Conservation (phyloP, 2,888 invertebrate genomes). For the Heteromurus nitidus region DNA sequence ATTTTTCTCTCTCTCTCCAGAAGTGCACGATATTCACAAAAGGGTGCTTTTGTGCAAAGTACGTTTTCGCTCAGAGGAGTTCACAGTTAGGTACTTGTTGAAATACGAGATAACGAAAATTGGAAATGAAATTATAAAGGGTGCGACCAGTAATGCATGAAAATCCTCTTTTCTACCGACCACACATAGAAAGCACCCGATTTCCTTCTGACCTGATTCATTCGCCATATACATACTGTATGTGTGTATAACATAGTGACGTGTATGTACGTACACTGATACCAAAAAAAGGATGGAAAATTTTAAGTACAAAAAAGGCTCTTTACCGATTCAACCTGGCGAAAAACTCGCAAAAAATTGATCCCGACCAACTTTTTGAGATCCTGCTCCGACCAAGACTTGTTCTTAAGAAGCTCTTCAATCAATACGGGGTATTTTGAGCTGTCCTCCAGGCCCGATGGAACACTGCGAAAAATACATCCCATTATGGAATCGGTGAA, state of each 20-base stretch:
- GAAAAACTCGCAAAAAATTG: constrained; percentile 87
- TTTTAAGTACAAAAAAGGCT: neutral
- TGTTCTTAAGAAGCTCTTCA: constrained; percentile 86
- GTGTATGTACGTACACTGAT: too few species aligned
- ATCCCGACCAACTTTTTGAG: constrained; percentile 88
- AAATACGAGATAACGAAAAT: constrained; percentile 26
- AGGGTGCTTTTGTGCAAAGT: too few species aligned
- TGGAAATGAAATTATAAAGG: constrained; percentile 21
- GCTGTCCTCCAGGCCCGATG: constrained; percentile 88
- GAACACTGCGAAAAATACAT: constrained; percentile 79
- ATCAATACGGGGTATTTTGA: constrained; percentile 88
- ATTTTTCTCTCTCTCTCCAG: too few species aligned
- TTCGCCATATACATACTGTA: neutral
- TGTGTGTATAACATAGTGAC: neutral
- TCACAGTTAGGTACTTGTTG: neutral
- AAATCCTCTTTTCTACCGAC: constrained; percentile 14
- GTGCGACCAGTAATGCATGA: neutral
- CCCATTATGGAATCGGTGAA: constrained; percentile 23
- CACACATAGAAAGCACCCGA: neutral
- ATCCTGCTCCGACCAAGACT: constrained; percentile 88
- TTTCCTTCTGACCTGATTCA: constrained; percentile 38
- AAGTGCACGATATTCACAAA: too few species aligned
- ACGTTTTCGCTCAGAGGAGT: too few species aligned
- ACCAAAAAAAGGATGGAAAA: constrained; percentile 2
- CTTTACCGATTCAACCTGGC: constrained; percentile 82